Base-by-base conservation (phyloP, 2,888 invertebrate species). In the Hetaerina titia region DNA sequence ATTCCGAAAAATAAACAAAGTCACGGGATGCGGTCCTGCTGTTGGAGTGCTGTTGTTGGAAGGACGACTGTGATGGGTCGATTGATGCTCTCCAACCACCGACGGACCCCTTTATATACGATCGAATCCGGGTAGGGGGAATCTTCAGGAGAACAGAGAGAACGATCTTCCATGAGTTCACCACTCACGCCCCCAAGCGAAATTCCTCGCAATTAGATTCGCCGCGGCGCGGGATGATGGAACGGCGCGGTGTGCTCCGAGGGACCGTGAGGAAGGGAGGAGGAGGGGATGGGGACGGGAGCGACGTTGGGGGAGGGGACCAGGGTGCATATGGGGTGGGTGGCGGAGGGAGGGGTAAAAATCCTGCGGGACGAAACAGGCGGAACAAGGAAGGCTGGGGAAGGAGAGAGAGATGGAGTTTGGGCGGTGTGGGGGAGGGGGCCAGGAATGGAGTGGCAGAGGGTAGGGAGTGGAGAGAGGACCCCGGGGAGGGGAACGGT, bases 121-220 rank as follows among this genome's bases (percentile, higher is more conserved):
- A 92, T 92, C 92, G 92, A 92, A 92, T 92, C 92, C 69, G 92
- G 64, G 92, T 56, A n/a, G 5, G n/a, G 69, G 69, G 81, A 81
- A 31, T 81, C 81, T 81, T 81, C 81, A 81, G 81, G 81, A 81
- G 81, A 81, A 81, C 81, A 81, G 81, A 81, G 81, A 81, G 31
- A 81, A 81, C 81, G 81, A 81, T 81, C 81, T 81, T 81, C 81
- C 81, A 81, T 81, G 81, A 81, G 81, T 81, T 81, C 81, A 81
- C 81, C 81, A 81, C 81, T 81, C 81, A 81, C 81, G 81, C 81
- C 81, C 92, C 92, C 92, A 69, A 92, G 92, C 92, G 92, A 92
- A 92, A 69, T 92, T 92, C 92, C 69, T 92, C 92, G 92, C 92
- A 92, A 92, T 92, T 92, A 92, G 92, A 92, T 92, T 74, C 92